Percentiles rank a stretch among this genome's conserved stretches.
phyloP scores from a whole-genome alignment of 2,888 invertebrate genomes.

The Erebia ligea region DNA sequence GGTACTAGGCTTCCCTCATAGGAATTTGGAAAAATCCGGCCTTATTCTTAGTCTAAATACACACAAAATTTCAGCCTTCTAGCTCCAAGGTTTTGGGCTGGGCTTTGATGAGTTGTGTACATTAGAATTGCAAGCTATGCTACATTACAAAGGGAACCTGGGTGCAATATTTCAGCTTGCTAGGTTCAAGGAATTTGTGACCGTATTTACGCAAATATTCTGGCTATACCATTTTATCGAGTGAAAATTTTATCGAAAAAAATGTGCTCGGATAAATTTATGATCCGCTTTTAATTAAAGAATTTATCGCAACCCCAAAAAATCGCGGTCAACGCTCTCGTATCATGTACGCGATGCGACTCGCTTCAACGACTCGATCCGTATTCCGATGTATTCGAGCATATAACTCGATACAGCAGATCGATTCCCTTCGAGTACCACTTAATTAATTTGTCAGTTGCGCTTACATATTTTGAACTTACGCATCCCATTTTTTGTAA shows the following conservation, averaged over 20 bases:
- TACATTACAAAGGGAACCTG: no score
- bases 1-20: no score
- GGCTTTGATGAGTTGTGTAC: no score
- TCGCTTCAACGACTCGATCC: conserved; percentile 39
- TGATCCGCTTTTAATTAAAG: conserved; percentile 20
- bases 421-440: conserved; percentile 68
- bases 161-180: no score
- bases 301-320: conserved; percentile 29
- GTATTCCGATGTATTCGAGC: conserved; percentile 56
- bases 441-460: conserved; percentile 73
- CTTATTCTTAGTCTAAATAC: no score
- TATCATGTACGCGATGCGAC: conserved; percentile 38
- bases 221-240: background rate
- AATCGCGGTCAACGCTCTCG: conserved; percentile 42
- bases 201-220: no score
- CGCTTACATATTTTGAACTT: conserved; percentile 46
- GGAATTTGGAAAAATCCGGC: no score
- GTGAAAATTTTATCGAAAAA: background rate
- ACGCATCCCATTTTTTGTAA: conserved; percentile 37
- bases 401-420: conserved; percentile 68
- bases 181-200: no score
- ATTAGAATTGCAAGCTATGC: no score
- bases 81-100: no score
- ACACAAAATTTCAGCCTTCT: no score
- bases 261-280: conserved; percentile 6